These are phyloP conservation scores for Emydoidea blandingii DNA, from an alignment of 2,797 vertebrate species.

Conservation along the genomic window DNA sequence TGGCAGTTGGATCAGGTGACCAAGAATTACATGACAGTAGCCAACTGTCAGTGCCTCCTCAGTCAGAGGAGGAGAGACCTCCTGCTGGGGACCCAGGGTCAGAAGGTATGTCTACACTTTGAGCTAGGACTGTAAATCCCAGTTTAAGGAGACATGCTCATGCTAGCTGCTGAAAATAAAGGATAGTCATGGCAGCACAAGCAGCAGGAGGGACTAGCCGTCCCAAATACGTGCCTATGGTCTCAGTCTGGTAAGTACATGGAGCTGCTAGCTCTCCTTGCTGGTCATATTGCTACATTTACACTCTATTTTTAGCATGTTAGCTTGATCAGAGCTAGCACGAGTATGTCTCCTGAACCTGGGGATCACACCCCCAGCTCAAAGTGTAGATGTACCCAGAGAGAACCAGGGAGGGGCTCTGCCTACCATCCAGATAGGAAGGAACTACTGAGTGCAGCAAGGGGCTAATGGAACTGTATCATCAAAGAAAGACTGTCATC, in stretches of 20 bases:
- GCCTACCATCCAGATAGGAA: background rate
- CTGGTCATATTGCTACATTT: no score
- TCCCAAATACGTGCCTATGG: no score
- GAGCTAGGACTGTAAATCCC: background rate
- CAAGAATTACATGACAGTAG: background rate
- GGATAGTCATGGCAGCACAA: no score
- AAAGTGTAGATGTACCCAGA: no score
- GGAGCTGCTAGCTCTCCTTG: no score
- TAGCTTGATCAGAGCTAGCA: no score
- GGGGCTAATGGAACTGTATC: background rate
- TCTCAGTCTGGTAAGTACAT: no score
- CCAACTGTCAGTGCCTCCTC: background rate
- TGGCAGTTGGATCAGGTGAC: background rate
- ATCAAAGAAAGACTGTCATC: background rate
- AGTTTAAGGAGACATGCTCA: background rate
- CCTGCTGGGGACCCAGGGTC: background rate
- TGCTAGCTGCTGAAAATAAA: no score
- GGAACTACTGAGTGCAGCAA: background rate
- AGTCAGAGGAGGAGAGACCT: background rate
- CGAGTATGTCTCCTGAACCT: no score
- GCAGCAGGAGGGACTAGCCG: no score
- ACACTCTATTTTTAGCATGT: no score
- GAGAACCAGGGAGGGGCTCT: background rate
- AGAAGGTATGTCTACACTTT: background rate
- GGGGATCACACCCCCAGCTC: no score